Percentiles rank a stretch among this genome's conserved stretches.
These are phyloP conservation scores for Ctenochaetus hawaiiensis DNA, from an alignment of 2,797 vertebrate genomes.

Conservation along the genomic window DNA sequence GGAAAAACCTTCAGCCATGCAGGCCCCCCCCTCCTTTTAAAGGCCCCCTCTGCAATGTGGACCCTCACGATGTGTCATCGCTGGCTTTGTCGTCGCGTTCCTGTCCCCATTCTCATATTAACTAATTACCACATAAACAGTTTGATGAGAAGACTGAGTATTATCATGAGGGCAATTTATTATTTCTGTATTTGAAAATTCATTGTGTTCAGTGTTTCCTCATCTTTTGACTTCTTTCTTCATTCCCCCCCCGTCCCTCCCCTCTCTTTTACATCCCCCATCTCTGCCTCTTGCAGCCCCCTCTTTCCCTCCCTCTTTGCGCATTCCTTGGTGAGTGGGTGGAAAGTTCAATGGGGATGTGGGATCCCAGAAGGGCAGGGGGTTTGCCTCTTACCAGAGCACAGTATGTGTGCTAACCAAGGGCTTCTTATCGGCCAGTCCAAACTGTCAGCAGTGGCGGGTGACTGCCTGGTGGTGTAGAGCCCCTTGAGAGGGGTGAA, in stretches of 20 bases:
- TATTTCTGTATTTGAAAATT: slow-evolving; percentile 17
- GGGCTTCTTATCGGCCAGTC: slow-evolving; percentile 44
- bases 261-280: slow-evolving; percentile 40
- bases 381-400: slow-evolving; percentile 59
- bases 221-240: slow-evolving; percentile 23
- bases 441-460: slow-evolving; percentile 30
- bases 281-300: slow-evolving; percentile 61
- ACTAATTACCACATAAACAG: slow-evolving; percentile 35
- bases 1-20: slow-evolving; percentile 20
- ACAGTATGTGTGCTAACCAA: slow-evolving; percentile 56
- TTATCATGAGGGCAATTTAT: slow-evolving; percentile 30
- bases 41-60: slow-evolving; percentile 12
- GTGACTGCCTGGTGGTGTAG: slow-evolving; percentile 18
- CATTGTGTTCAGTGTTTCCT: slow-evolving; percentile 34
- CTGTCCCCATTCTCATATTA: slow-evolving; percentile 32
- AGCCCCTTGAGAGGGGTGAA: slow-evolving; percentile 8
- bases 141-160: slow-evolving; percentile 12
- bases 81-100: slow-evolving; percentile 31
- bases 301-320: slow-evolving; percentile 67
- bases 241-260: slow-evolving; percentile 27
- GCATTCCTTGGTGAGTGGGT: slow-evolving; percentile 88
- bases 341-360: slow-evolving; percentile 87
- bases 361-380: slow-evolving; percentile 80
- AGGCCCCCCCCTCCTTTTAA: neutral
- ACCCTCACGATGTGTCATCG: slow-evolving; percentile 46